Percentiles rank a stretch among this genome's conserved stretches.
Conservation (phyloP, 2,888 invertebrate genomes). For the Xestia xanthographa region DNA sequence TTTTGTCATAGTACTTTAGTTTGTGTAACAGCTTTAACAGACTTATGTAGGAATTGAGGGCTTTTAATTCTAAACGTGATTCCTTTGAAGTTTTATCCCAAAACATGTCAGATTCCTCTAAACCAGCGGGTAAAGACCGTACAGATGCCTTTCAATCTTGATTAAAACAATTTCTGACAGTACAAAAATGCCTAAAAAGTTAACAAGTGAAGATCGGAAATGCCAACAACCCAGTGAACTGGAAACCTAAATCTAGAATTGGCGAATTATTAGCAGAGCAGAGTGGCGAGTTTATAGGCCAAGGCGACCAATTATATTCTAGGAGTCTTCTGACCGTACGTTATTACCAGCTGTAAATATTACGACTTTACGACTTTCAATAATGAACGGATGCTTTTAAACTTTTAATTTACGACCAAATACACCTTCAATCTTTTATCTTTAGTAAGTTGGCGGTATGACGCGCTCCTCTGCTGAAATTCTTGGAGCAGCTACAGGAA, state of each 20-base stretch:
- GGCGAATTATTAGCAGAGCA: constrained; percentile 85
- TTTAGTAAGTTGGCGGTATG: constrained; percentile 9
- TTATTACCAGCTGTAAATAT: constrained; percentile 71
- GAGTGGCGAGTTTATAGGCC: constrained; percentile 85
- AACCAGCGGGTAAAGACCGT: too few species aligned
- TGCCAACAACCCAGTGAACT: constrained; percentile 87
- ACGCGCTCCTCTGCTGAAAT: constrained; percentile 1
- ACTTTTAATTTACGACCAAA: constrained; percentile 46
- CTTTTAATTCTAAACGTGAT: background rate
- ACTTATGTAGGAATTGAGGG: background rate
- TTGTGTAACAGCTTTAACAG: background rate
- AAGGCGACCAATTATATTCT: constrained; percentile 86
- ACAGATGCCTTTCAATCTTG: background rate
- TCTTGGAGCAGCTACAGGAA: background rate
- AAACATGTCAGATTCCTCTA: background rate
- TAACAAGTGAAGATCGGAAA: constrained; percentile 77
- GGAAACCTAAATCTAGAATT: constrained; percentile 90
- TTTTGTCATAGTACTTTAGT: background rate
- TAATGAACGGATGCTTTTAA: constrained; percentile 60
- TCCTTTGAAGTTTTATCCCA: background rate
- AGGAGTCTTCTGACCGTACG: constrained; percentile 71
- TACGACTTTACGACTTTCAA: constrained; percentile 71
- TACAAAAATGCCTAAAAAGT: constrained; percentile 49
- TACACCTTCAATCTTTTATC: constrained; percentile 36
- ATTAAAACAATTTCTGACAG: too few species aligned